phyloP scores from a whole-genome alignment of 2,888 invertebrate genomes.

The Chouioia cunea region DNA sequence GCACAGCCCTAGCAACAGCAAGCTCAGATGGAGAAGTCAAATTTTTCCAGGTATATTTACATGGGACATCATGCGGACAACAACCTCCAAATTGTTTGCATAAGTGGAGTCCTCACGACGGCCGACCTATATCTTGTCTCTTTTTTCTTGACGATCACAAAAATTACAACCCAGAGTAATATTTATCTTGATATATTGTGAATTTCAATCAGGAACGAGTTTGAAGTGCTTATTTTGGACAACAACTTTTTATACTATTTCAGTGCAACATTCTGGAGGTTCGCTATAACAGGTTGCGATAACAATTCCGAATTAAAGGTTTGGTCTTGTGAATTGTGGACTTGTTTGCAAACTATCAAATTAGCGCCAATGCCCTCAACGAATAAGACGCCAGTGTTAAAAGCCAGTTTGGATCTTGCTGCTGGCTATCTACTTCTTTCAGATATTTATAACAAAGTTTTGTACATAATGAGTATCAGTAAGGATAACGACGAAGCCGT shows the following conservation, averaged over 20 bases:
- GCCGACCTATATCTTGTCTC: slow-evolving; percentile 87
- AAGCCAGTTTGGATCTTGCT: slow-evolving; percentile 86
- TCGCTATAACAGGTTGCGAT: slow-evolving; percentile 91
- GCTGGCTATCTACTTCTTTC: slow-evolving; percentile 89
- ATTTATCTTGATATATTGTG: slow-evolving; percentile 6
- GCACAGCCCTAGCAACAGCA: slow-evolving; percentile 92
- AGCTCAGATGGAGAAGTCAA: slow-evolving; percentile 90
- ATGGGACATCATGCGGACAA: slow-evolving; percentile 65
- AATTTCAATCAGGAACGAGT: too few species aligned
- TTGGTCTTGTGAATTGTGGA: slow-evolving; percentile 97
- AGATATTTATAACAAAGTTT: slow-evolving; percentile 85
- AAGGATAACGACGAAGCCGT: slow-evolving; percentile 74
- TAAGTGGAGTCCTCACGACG: slow-evolving; percentile 93
- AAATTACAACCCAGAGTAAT: slow-evolving; percentile 82
- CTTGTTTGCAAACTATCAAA: slow-evolving; percentile 88
- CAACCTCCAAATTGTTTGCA: slow-evolving; percentile 85
- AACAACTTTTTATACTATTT: too few species aligned
- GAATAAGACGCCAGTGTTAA: slow-evolving; percentile 72
- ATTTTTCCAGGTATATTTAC: slow-evolving; percentile 90
- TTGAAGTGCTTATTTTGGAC: too few species aligned
- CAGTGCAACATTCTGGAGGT: slow-evolving; percentile 92
- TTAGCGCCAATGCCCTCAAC: slow-evolving; percentile 73
- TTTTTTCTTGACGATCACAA: slow-evolving; percentile 95
- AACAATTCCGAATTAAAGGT: slow-evolving; percentile 91
- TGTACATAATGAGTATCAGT: slow-evolving; percentile 84